A percentile compares a stretch with the other conserved stretches of the same genome.
phyloP scores from a whole-genome alignment of 2,113 vertebrate genomes.

The Scophthalmus maximus region DNA sequence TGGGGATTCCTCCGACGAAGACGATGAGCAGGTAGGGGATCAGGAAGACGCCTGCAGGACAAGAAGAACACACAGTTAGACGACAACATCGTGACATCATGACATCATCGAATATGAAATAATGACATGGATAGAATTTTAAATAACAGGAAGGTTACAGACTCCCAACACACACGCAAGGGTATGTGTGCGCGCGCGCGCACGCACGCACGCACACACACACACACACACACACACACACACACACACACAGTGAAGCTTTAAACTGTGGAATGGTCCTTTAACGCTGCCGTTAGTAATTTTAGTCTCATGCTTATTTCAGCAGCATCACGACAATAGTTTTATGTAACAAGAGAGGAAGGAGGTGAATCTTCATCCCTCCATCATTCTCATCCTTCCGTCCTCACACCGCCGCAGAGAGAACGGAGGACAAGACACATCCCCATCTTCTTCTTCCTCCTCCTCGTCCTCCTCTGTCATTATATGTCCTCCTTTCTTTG shows the following conservation, averaged over 20 bases:
- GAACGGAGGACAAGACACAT: no score
- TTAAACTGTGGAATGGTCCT: background rate
- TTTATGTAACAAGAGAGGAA: slow-evolving; percentile 24
- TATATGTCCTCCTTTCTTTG: background rate
- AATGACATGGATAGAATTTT: no score
- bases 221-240: background rate
- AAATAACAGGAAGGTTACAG: no score
- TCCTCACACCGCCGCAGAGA: no score
- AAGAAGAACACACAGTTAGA: background rate
- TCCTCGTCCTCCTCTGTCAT: background rate
- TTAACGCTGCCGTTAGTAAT: background rate
- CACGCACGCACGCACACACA: background rate
- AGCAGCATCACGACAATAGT: background rate
- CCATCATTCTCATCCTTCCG: background rate
- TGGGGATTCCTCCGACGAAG: slow-evolving; percentile 85
- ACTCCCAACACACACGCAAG: no score
- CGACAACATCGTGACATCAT: background rate
- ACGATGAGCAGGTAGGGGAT: slow-evolving; percentile 87
- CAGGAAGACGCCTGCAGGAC: slow-evolving; percentile 84
- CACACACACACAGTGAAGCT: background rate
- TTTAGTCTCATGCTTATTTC: slow-evolving; percentile 23
- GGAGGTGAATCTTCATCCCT: slow-evolving; percentile 2
- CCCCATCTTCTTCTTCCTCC: background rate
- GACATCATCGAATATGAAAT: background rate
- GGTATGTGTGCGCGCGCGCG: no score